phyloP scores from a whole-genome alignment of 2,888 invertebrate species.

The Eristalis pertinax region DNA sequence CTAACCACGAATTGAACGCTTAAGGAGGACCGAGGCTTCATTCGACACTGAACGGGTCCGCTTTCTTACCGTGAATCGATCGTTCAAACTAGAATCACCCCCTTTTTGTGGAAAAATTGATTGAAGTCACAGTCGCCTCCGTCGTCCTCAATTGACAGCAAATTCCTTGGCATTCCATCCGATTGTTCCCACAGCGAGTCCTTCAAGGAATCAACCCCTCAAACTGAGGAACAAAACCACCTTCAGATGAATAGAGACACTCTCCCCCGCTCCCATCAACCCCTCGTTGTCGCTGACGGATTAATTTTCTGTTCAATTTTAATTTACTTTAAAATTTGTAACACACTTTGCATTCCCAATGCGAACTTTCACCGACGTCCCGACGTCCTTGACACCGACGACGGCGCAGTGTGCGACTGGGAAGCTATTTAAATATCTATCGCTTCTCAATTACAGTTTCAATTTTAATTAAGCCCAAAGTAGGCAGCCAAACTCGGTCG shows the following conservation, averaged over 20 bases:
- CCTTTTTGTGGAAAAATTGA: no score
- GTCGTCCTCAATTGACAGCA: no score
- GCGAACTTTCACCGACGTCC: neutral
- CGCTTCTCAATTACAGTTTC: slow-evolving; percentile 51
- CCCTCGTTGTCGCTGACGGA: neutral
- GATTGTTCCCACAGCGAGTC: neutral
- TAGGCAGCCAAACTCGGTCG: slow-evolving; percentile 1
- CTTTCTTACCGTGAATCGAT: no score
- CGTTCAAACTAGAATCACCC: no score
- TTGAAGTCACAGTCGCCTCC: no score
- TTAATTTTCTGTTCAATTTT: slow-evolving; percentile 28
- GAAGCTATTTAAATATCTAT: slow-evolving; percentile 56
- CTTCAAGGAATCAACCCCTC: neutral
- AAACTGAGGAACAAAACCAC: neutral
- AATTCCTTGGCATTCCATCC: neutral
- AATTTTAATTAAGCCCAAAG: slow-evolving; percentile 62
- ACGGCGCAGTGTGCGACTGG: neutral
- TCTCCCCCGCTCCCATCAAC: neutral
- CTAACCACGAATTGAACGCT: no score
- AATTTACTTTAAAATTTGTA: slow-evolving; percentile 18
- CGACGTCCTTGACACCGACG: slow-evolving; percentile 5
- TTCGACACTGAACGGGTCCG: no score
- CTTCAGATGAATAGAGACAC: neutral
- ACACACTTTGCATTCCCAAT: slow-evolving; percentile 47
- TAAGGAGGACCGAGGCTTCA: no score